Percentiles rank a stretch among this genome's conserved stretches.
phyloP scores from a whole-genome alignment of 2,113 vertebrate species.

The Pseudorectes ferrugineus region DNA sequence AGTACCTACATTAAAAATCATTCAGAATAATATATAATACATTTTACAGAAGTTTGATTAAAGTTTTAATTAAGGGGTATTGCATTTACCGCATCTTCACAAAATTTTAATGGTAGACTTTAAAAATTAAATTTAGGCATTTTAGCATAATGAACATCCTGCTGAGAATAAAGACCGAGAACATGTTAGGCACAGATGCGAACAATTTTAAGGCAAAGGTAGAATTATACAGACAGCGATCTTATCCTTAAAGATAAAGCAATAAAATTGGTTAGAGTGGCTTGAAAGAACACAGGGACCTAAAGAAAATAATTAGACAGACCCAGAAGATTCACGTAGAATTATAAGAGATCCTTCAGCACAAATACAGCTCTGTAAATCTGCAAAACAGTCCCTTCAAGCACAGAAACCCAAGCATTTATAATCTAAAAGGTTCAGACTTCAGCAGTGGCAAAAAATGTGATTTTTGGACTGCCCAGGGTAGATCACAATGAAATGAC shows the following conservation, averaged over 20 bases:
- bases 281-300: background rate
- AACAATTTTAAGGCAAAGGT: background rate
- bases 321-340: background rate
- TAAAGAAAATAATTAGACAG: background rate
- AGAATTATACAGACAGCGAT: background rate
- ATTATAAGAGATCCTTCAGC: background rate
- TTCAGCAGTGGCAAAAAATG: background rate
- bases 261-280: background rate
- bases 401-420: background rate
- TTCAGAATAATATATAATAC: background rate
- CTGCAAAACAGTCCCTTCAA: background rate
- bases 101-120: background rate
- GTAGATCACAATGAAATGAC: background rate
- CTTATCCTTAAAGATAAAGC: background rate
- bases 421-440: background rate
- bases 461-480: background rate
- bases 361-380: background rate
- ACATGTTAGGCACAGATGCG: background rate
- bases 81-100: background rate
- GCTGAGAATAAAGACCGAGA: background rate
- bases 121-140: background rate
- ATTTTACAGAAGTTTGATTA: background rate
- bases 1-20: background rate
- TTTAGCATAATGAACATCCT: background rate
- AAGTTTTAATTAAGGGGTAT: background rate